Evolutionary conservation across 2,888 invertebrate species (phyloP), one percentile per base, ranked within the genome.

Genomic region (Glomeris marginata): DNA sequence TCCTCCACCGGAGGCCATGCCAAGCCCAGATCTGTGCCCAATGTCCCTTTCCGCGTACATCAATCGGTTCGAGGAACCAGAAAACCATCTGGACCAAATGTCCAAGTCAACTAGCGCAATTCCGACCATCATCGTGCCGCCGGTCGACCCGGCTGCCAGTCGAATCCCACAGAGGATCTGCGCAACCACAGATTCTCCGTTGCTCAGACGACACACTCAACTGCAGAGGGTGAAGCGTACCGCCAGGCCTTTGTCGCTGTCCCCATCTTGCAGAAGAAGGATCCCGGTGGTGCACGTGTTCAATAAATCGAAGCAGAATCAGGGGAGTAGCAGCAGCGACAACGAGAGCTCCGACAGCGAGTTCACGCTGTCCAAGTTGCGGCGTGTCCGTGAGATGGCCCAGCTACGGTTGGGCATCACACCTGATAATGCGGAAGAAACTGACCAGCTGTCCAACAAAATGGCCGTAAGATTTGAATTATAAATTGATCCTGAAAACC

Each of bases 1-100:
- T 1, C 87, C 86, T 1, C 86, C 86, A 28, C 86, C 86, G 0
- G 87, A 87, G 64, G 82, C 84, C 0, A 69, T 87, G 1, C 84
- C 85, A 81, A 85, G 85, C 62, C 85, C 84, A 0, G 84, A 84
- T 64, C 81, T 80, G 64, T 75, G 68, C 36, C 69, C 70, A 20
- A 42, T 48, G 1, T 47, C 51, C 2, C 58, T 55, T 35, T 61
- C 63, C 22, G 62, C 70, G n/a, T 61, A 64, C 54, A 61, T 64
- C 47, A 61, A 64, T 11, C 58, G 47, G 46, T 42, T 52, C 51
- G 15, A 45, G 52, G 41, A 20, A 37, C 47, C 41, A 37, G 45
- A 44, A 47, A 44, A 20, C 34, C 45, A 21, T 50, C 45, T 34
- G 47, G 13, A 42, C 2, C 4, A 33, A 4, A 2, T 35, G 3